phyloP scores from a whole-genome alignment of 2,888 invertebrate species.

The Dinocampus coccinellae region DNA sequence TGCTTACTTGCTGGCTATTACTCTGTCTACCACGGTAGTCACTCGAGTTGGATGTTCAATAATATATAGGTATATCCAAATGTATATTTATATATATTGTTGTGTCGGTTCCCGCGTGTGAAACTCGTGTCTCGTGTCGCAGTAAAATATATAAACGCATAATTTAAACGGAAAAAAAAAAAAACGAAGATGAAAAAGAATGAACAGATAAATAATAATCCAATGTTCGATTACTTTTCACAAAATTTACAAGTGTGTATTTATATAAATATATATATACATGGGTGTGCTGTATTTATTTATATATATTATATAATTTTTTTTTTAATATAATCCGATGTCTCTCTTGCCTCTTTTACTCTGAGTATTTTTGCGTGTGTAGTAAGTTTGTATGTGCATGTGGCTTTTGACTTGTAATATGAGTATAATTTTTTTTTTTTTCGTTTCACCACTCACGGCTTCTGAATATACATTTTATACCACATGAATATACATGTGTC shows the following conservation, averaged over 20 bases:
- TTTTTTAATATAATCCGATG: too few relatives aligned
- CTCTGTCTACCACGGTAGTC: constrained; percentile 15
- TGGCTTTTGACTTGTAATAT: background rate
- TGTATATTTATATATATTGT: constrained; percentile 12
- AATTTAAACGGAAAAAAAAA: background rate
- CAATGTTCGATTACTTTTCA: too few relatives aligned
- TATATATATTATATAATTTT: too few relatives aligned
- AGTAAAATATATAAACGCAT: constrained; percentile 40
- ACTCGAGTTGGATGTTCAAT: constrained; percentile 25
- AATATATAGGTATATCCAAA: background rate
- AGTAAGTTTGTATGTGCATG: constrained; percentile 4
- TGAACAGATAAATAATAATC: too few relatives aligned
- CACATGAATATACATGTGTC: too few relatives aligned
- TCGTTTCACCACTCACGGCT: background rate
- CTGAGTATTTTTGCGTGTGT: too few relatives aligned
- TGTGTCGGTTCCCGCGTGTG: constrained; percentile 38
- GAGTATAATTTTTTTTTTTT: constrained; percentile 4
- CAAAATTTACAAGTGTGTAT: background rate
- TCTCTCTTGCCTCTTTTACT: too few relatives aligned
- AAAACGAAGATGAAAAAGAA: background rate
- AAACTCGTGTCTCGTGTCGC: constrained; percentile 39
- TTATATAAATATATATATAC: too few relatives aligned
- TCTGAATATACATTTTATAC: background rate
- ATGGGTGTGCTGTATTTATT: too few relatives aligned
- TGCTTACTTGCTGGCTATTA: constrained; percentile 20